phyloP scores from a whole-genome alignment of 2,797 vertebrate species.

The Melanotaenia parkinsoni region DNA sequence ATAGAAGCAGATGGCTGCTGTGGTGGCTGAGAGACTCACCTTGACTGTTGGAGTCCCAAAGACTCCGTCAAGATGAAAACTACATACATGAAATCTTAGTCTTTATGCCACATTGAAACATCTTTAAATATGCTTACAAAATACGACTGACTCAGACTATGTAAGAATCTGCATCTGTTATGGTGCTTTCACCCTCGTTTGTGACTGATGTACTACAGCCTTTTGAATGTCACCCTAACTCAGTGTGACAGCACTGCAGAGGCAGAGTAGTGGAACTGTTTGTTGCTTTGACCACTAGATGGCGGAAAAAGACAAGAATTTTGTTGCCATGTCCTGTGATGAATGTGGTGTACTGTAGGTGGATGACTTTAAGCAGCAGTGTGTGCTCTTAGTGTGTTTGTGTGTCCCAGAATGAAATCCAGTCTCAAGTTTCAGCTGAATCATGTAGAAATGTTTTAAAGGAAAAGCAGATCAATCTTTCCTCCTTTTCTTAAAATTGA shows the following conservation, averaged over 20 bases:
- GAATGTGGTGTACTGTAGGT: slow-evolving; percentile 18
- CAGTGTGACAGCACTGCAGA: slow-evolving; percentile 67
- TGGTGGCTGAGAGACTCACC: slow-evolving; percentile 63
- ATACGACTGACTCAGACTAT: neutral
- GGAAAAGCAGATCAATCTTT: slow-evolving; percentile 3
- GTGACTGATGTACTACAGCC: slow-evolving; percentile 8
- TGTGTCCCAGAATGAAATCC: neutral
- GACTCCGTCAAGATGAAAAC: slow-evolving; percentile 1
- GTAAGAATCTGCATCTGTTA: neutral
- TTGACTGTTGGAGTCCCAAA: slow-evolving; percentile 54
- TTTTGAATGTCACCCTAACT: slow-evolving; percentile 50
- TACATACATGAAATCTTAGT: neutral
- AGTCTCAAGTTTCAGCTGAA: slow-evolving; percentile 12
- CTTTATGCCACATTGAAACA: neutral
- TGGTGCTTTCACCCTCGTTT: neutral
- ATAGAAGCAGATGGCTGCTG: slow-evolving; percentile 53
- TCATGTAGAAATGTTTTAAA: neutral
- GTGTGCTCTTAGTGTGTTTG: slow-evolving; percentile 7
- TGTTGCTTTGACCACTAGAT: slow-evolving; percentile 60
- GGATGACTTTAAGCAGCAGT: neutral
- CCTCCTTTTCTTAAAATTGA: neutral
- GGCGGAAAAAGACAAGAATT: slow-evolving; percentile 53
- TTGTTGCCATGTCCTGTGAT: rapidly evolving
- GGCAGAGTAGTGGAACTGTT: slow-evolving; percentile 7
- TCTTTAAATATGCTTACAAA: neutral